Base-by-base conservation (phyloP, 2,113 vertebrate genomes). In the Aythya baeri region DNA sequence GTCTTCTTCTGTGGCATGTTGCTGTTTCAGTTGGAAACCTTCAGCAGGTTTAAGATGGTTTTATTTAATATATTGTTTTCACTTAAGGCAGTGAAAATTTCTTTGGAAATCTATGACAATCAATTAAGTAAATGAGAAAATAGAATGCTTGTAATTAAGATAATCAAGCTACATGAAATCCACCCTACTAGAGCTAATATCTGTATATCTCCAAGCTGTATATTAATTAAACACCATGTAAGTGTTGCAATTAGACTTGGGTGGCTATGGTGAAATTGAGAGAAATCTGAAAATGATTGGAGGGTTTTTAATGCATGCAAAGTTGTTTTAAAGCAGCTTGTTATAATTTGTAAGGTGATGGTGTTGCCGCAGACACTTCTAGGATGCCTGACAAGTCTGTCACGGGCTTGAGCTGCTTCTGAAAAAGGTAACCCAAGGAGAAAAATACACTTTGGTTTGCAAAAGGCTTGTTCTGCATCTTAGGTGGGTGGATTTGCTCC, bases 111-210 rank as follows among this genome's bases (percentile, higher is more conserved):
- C 96, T 97, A 86, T 97, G 95, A 96, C 94, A 97, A 97, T 97
- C 97, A 97, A 97, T 98, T 98, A 98, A 97, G 93, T 93, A 98
- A 98, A 97, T 97, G 96, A 97, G 96, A 94, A 98, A 98, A 98
- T 94, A 98, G 92, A 97, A 96, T 93, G 93, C 94, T 97, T 97
- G 89, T 97, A 98, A 98, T 98, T 98, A 97, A 97, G 97, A 97
- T 98, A 97, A 98, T 98, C 90, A 96, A 97, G 91, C 90, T 95
- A 96, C 87, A 89, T 67, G 83, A 96, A 97, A 97, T 96, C 92
- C 91, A 95, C 88, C 83, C 96, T 97, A 74, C 94, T 93, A 92
- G 75, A 94, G 89, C 74, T 96, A 96, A 89, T 97, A 97, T 95
- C 96, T 94, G 84, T 91, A 63, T 95, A 96, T 98, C 97, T 98